Percentiles rank a stretch among this genome's conserved stretches.
phyloP scores from a whole-genome alignment of 30 jellyfish, hydroid and myxozoan species.

The Morbakka virulenta region DNA sequence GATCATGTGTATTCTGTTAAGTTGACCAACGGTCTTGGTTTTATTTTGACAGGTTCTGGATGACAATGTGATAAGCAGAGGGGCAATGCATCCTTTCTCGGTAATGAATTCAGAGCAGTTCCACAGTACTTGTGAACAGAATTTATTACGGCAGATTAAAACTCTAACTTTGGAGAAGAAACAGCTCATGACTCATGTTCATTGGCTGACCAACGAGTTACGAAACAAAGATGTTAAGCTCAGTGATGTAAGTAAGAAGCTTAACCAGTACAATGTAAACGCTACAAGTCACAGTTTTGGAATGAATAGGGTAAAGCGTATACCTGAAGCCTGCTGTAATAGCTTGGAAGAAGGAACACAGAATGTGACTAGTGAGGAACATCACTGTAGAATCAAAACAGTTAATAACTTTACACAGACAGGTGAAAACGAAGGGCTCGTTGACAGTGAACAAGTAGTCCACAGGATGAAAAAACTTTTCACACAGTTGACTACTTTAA shows the following conservation, averaged over 20 bases:
- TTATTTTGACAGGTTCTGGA: too few relatives aligned
- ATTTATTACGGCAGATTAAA: slow-evolving; percentile 23
- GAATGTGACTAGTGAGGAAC: neutral
- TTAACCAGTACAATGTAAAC: too few relatives aligned
- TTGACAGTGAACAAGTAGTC: neutral
- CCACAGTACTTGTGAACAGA: neutral
- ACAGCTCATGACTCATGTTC: slow-evolving; percentile 62
- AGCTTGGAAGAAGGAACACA: neutral
- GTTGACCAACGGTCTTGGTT: too few relatives aligned
- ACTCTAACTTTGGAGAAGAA: slow-evolving; percentile 44
- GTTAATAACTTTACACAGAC: neutral
- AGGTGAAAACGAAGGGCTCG: neutral
- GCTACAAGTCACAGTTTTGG: too few relatives aligned
- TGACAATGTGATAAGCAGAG: neutral
- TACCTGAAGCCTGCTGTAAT: too few relatives aligned
- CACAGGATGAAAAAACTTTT: neutral
- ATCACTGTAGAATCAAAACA: neutral
- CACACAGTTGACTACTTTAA: neutral
- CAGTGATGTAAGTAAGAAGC: neutral
- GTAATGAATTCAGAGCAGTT: too few relatives aligned
- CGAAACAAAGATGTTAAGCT: neutral
- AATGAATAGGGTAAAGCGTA: too few relatives aligned
- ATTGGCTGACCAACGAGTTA: slow-evolving; percentile 44
- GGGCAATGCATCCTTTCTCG: neutral
- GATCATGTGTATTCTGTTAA: too few relatives aligned